phyloP scores from a whole-genome alignment of 2,113 vertebrate species.

The Regulus satrapa region DNA sequence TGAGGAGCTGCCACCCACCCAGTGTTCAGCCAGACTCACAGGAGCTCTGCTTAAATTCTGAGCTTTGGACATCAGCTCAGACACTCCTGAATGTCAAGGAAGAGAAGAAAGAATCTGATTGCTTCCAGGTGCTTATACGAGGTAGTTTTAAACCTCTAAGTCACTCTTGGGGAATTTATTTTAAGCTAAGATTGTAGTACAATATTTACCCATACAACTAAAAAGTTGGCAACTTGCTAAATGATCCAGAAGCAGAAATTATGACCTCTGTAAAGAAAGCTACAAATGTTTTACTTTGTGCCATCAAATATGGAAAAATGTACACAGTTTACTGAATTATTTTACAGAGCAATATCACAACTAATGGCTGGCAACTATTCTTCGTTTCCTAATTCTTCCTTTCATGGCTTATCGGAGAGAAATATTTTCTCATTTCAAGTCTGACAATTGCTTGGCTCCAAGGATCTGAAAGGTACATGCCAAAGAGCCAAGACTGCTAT shows the following conservation, averaged over 20 bases:
- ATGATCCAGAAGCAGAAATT: background rate
- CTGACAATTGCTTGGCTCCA: background rate
- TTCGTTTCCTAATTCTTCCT: background rate
- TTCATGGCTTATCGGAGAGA: background rate
- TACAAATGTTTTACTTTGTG: background rate
- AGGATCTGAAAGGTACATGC: background rate
- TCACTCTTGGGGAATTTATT: background rate
- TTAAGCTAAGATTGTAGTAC: background rate
- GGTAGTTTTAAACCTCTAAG: background rate
- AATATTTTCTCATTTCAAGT: background rate
- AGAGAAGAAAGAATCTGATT: background rate
- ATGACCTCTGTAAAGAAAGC: background rate
- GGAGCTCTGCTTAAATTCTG: background rate
- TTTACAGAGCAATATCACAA: background rate
- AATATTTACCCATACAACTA: background rate
- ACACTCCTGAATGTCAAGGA: background rate
- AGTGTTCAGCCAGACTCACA: background rate
- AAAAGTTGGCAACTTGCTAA: background rate
- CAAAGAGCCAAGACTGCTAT: background rate
- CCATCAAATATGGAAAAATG: background rate
- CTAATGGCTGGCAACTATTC: background rate
- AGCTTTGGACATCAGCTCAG: background rate
- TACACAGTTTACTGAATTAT: background rate
- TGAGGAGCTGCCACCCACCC: fast-evolving
- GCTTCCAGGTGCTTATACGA: background rate